Evolutionary conservation across 2,888 invertebrate genomes (phyloP).

Genomic region (Drosophila greeni): DNA sequence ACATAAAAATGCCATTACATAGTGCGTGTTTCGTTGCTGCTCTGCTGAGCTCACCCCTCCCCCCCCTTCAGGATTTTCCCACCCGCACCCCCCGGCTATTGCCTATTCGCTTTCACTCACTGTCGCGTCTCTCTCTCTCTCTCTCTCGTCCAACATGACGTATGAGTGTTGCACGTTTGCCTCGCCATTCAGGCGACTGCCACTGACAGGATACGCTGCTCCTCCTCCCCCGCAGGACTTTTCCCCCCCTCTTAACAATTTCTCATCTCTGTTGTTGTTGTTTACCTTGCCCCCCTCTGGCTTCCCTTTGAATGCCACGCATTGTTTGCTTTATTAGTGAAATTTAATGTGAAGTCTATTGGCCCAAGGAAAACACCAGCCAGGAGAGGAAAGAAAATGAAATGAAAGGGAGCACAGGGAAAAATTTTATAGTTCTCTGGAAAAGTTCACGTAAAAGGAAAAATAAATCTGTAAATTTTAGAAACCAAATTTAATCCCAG

Average conservation of each 20-base stretch:
- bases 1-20: conserved; percentile 77
- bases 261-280: conserved; percentile 67
- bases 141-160: conserved; percentile 64
- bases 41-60: conserved; percentile 20
- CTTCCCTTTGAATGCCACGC: conserved; percentile 40
- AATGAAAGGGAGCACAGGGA: not conserved
- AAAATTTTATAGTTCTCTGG: not conserved
- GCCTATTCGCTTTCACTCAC: conserved; percentile 26
- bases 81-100: conserved; percentile 3
- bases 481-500: too few species aligned
- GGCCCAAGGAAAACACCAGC: conserved; percentile 25
- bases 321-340: conserved; percentile 72
- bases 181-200: conserved; percentile 53
- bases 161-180: conserved; percentile 74
- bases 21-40: conserved; percentile 58
- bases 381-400: conserved; percentile 7
- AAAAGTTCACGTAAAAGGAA: not conserved
- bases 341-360: conserved; percentile 67
- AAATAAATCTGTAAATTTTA: too few species aligned
- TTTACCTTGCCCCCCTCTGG: conserved; percentile 46
- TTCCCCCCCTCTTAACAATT: conserved; percentile 50
- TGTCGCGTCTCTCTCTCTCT: not conserved
- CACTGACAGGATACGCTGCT: conserved; percentile 41
- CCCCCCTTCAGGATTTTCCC: not conserved
- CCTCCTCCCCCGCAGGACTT: not conserved